phyloP scores from a whole-genome alignment of 2,113 vertebrate genomes.

The Sphyrna mokarran region DNA sequence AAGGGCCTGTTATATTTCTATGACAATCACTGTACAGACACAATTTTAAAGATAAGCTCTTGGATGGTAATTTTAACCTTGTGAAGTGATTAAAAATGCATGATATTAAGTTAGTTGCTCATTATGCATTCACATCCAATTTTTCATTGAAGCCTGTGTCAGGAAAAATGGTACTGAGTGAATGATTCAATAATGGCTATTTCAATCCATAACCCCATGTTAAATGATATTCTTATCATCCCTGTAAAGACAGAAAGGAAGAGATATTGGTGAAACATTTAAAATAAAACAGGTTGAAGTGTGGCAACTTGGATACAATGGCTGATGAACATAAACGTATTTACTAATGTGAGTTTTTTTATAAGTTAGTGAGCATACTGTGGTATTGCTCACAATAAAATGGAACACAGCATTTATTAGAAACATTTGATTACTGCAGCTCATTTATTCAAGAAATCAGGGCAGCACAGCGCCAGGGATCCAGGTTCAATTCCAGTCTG shows the following conservation, averaged over 20 bases:
- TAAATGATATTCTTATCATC: not conserved
- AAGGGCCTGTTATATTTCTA: no score
- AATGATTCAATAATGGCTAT: not conserved
- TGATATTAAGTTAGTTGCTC: not conserved
- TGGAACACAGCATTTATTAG: not conserved
- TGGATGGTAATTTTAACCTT: not conserved
- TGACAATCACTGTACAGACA: not conserved
- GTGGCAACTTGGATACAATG: not conserved
- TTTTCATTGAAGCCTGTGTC: not conserved
- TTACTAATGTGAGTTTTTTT: not conserved
- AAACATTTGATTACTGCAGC: not conserved
- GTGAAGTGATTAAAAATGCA: not conserved
- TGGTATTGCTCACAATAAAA: not conserved
- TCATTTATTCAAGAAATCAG: not conserved
- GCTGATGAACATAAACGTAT: not conserved
- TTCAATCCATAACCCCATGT: not conserved
- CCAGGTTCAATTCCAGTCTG: no score
- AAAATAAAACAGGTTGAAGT: not conserved
- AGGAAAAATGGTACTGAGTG: not conserved
- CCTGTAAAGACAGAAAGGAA: not conserved
- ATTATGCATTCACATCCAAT: not conserved
- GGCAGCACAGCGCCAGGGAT: no score
- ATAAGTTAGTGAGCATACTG: not conserved
- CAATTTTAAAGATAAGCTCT: not conserved
- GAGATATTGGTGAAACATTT: not conserved